These are phyloP conservation scores for Andrena hattorfiana DNA, from an alignment of 2,888 invertebrate genomes.

Conservation along the genomic window DNA sequence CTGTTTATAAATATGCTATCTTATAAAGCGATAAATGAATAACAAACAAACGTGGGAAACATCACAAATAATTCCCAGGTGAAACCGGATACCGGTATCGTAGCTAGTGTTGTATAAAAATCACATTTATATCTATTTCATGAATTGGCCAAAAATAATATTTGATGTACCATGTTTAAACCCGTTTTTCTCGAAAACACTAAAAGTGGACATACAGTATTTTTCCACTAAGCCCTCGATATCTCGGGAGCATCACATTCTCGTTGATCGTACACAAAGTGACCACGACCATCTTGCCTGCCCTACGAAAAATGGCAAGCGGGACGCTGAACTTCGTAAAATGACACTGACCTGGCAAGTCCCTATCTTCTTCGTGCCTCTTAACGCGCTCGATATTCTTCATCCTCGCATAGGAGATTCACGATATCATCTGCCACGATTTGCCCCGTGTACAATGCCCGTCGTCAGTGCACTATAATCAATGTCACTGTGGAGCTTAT, in stretches of 20 bases:
- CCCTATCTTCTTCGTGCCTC: neutral
- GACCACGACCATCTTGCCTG: neutral
- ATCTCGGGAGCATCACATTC: neutral
- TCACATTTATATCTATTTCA: no score
- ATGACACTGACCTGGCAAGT: slow-evolving; percentile 55
- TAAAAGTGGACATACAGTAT: no score
- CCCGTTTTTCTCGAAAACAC: no score
- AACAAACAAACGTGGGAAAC: no score
- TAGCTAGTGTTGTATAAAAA: no score
- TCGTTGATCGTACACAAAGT: neutral
- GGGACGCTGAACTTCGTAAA: neutral
- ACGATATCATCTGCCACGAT: neutral
- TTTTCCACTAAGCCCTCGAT: no score
- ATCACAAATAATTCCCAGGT: no score
- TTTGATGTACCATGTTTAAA: no score
- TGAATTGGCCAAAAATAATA: no score
- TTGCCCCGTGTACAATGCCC: neutral
- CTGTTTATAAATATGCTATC: no score
- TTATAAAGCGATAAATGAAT: no score
- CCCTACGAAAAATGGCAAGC: neutral
- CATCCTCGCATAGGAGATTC: slow-evolving; percentile 5
- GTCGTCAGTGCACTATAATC: neutral
- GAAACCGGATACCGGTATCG: no score
- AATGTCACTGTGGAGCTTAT: neutral
- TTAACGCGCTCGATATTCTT: neutral